Conservation (phyloP, 2,113 vertebrate species). For the Galbula dea region DNA sequence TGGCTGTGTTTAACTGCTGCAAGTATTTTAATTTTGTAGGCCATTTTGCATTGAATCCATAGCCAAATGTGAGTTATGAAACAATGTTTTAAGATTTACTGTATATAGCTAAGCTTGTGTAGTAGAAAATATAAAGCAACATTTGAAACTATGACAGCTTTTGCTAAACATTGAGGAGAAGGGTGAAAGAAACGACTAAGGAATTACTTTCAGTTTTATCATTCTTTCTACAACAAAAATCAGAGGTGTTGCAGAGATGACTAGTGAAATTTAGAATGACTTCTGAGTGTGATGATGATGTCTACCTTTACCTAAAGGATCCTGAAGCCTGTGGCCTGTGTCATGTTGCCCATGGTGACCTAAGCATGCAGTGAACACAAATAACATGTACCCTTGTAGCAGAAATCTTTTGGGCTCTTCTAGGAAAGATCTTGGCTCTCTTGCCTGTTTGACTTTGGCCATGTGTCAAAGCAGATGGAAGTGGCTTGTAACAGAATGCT, state of each 20-base stretch:
- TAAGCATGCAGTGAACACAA: not conserved
- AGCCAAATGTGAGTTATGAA: not conserved
- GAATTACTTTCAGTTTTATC: not conserved
- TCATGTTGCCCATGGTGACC: not conserved
- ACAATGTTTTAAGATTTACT: not conserved
- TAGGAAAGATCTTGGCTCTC: slow-evolving; percentile 17
- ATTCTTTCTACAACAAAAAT: not conserved
- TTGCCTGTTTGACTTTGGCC: not conserved
- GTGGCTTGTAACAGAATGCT: not conserved
- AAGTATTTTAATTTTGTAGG: not conserved
- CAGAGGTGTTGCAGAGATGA: not conserved
- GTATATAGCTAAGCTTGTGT: not conserved
- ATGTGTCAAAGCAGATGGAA: slow-evolving; percentile 16
- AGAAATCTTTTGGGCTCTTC: not conserved
- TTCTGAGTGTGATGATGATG: too few species aligned
- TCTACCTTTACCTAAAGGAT: not conserved
- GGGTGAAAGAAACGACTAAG: not conserved
- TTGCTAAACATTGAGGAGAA: not conserved
- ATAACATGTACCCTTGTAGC: not conserved
- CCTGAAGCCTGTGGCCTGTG: not conserved
- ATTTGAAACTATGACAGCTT: not conserved
- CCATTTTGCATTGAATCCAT: not conserved
- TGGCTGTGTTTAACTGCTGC: not conserved
- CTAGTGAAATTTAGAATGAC: not conserved
- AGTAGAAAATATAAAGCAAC: not conserved